A percentile compares a stretch with the other conserved stretches of the same genome.
phyloP scores from a whole-genome alignment of 2,797 vertebrate genomes.

The Coluber constrictor region DNA sequence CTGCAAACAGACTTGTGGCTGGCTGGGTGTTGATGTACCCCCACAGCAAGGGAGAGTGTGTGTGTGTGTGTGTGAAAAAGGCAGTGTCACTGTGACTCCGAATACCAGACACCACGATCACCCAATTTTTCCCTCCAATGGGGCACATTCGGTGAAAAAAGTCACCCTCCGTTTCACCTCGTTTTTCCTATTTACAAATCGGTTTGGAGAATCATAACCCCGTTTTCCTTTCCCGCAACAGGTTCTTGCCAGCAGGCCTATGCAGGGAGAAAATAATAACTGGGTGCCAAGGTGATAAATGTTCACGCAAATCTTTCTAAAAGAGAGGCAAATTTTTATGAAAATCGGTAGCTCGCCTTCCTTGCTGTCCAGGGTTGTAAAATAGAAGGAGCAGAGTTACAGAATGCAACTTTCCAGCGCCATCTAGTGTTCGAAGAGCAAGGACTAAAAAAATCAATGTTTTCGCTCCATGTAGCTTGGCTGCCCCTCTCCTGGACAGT shows the following conservation, averaged over 20 bases:
- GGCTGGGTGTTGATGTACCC: background rate
- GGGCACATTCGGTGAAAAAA: no score
- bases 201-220: background rate
- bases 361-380: rapidly evolving
- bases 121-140: background rate
- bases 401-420: slow-evolving; percentile 39
- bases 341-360: background rate
- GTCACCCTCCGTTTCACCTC: background rate
- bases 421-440: slow-evolving; percentile 47
- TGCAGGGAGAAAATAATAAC: background rate
- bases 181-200: background rate
- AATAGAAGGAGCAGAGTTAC: background rate
- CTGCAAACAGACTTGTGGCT: background rate
- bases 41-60: no score
- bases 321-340: background rate
- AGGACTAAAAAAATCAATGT: background rate
- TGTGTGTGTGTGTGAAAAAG: background rate
- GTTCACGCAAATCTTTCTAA: background rate
- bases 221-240: background rate
- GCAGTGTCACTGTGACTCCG: no score
- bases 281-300: background rate
- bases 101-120: background rate
- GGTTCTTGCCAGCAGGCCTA: background rate
- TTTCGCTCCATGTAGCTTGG: background rate
- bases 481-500: background rate